A percentile compares a stretch with the other conserved stretches of the same genome.
phyloP scores from a whole-genome alignment of 2,888 invertebrate genomes.

The Hyalella azteca region DNA sequence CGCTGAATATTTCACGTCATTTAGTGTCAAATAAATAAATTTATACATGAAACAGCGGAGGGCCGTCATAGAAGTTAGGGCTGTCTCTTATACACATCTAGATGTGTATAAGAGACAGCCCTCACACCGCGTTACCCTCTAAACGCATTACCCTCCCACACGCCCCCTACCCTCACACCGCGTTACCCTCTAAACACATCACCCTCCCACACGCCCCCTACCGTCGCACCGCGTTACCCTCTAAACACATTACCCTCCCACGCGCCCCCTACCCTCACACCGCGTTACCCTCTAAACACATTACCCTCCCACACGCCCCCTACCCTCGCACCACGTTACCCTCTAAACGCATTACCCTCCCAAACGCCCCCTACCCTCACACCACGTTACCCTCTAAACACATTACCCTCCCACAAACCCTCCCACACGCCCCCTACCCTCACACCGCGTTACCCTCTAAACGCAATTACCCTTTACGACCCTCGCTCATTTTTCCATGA shows the following conservation, averaged over 20 bases:
- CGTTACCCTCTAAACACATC: background rate
- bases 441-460: background rate
- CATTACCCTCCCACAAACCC: background rate
- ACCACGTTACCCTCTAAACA: background rate
- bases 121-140: background rate
- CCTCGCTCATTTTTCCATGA: constrained; percentile 14
- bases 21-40: too few relatives aligned
- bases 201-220: background rate
- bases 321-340: background rate
- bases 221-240: background rate
- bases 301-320: background rate
- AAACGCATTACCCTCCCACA: background rate
- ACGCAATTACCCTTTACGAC: constrained; percentile 25
- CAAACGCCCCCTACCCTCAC: background rate
- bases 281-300: background rate
- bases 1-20: too few relatives aligned
- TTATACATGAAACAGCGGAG: too few relatives aligned
- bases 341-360: background rate
- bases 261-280: background rate
- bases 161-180: background rate
- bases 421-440: background rate
- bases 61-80: too few relatives aligned
- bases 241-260: constrained; percentile 5
- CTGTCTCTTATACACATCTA: too few relatives aligned
- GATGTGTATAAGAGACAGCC: background rate